Percentiles rank a stretch among this genome's conserved stretches.
phyloP scores from a whole-genome alignment of 2,888 invertebrate species.

The Linyphia triangularis region DNA sequence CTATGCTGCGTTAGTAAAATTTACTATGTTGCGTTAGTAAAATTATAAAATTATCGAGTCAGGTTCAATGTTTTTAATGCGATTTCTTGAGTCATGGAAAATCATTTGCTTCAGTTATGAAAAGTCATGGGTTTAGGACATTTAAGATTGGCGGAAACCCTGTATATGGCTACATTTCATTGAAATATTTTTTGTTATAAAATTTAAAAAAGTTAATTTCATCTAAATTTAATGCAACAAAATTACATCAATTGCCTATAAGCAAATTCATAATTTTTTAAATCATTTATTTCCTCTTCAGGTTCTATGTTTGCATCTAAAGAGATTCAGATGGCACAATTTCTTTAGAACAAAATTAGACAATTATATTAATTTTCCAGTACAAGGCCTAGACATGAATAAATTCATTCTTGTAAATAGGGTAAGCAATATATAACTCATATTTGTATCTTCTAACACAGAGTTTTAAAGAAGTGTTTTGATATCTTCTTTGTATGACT shows the following conservation, averaged over 20 bases:
- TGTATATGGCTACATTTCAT: too few species aligned
- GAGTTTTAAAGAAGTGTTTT: not conserved
- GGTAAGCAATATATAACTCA: slow-evolving; percentile 77
- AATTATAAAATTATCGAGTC: too few species aligned
- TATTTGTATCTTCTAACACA: not conserved
- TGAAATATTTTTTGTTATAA: too few species aligned
- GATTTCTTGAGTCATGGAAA: too few species aligned
- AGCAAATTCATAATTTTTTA: not conserved
- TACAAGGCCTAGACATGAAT: slow-evolving; percentile 88
- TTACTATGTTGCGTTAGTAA: too few species aligned
- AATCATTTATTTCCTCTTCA: slow-evolving; percentile 77
- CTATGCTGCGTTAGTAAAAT: too few species aligned
- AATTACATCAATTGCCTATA: not conserved
- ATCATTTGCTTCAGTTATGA: too few species aligned
- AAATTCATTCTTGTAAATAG: slow-evolving; percentile 86
- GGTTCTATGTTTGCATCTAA: slow-evolving; percentile 90
- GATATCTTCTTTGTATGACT: not conserved
- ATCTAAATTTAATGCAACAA: not conserved
- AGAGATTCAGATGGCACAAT: slow-evolving; percentile 90
- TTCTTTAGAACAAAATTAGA: slow-evolving; percentile 89
- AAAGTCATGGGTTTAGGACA: too few species aligned
- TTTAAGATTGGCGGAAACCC: too few species aligned
- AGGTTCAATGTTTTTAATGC: too few species aligned
- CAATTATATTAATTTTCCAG: slow-evolving; percentile 88
- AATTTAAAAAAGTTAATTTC: too few species aligned